These are phyloP conservation scores for Ypsolopha sequella DNA, from an alignment of 2,888 invertebrate genomes.

Conservation along the genomic window DNA sequence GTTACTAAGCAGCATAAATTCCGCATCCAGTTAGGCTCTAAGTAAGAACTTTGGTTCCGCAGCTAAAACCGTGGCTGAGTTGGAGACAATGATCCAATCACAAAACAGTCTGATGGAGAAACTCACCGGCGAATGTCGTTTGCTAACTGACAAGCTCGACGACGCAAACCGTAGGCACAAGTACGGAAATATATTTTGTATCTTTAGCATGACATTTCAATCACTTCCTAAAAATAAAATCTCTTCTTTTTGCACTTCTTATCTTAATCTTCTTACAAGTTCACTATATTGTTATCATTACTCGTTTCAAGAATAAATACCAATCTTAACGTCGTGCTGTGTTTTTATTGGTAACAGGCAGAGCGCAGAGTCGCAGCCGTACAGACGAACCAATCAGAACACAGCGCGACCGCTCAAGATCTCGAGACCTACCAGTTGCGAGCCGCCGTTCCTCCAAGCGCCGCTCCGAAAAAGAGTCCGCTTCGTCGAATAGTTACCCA, in stretches of 20 bases:
- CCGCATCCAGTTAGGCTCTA: too few species aligned
- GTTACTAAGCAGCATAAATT: too few species aligned
- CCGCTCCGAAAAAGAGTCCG: conserved; percentile 69
- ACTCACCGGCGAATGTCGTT: conserved; percentile 90
- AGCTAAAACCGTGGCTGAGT: conserved; percentile 91
- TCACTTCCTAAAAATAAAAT: conserved; percentile 13
- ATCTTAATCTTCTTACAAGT: not conserved
- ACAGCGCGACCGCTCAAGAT: conserved; percentile 63
- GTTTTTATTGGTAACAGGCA: conserved; percentile 71
- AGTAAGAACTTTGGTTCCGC: conserved; percentile 28
- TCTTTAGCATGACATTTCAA: conserved; percentile 40
- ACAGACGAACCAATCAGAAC: conserved; percentile 70
- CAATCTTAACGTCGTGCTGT: conserved; percentile 64
- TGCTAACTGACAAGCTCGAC: conserved; percentile 90
- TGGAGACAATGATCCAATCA: conserved; percentile 90
- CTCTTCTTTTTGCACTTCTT: conserved; percentile 3
- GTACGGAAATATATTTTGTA: conserved; percentile 71
- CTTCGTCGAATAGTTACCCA: conserved; percentile 66
- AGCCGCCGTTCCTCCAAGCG: conserved; percentile 49
- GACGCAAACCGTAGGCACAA: conserved; percentile 90
- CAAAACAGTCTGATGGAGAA: conserved; percentile 95
- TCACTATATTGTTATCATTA: conserved; percentile 42
- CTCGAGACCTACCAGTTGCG: conserved; percentile 42
- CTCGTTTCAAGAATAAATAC: conserved; percentile 23
- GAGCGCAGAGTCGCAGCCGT: conserved; percentile 67